Evolutionary conservation across 2,888 invertebrate genomes (phyloP), one percentile per base, ranked within the genome.

Genomic region (Andricus curvator): DNA sequence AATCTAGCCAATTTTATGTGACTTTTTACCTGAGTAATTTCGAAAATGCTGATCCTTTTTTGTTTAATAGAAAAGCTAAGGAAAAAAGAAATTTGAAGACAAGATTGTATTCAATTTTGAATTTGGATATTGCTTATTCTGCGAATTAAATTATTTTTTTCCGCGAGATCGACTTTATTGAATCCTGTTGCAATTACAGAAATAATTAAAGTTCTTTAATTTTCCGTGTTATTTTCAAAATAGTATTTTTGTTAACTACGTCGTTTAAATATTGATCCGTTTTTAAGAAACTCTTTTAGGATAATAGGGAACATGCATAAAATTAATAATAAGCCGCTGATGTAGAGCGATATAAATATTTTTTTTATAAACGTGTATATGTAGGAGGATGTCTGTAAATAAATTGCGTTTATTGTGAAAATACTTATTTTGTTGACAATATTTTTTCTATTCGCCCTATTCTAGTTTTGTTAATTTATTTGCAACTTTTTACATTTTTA

Each of bases 341-440:
- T 74, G 51, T 33, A 56, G 15, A 33, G 20, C 56, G 20, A 56
- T 74, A 74, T 56, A 70, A 20, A 33, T 74, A 56, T 74, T 74
- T 56, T 62, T 74, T 74, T 74, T 74, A 74, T 74, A 74, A 56
- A 74, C 74, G 1, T 74, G 56, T 74, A 74, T 51, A 56, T 74
- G n/a, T 74, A 29, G 51, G 29, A 51, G 8, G 51, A 13, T 44
- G 48, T 15, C 20, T 74, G 56, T 74, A 74, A 74, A 74, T 74
- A 74, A 62, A 62, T 62, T 22, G 13, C 25, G 25, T 25, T 62
- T 13, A 6, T 13, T 62, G 25, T 62, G 22, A 25, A 25, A 15
- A 62, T 62, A 62, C 15, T 25, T 62, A 17, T 25, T n/a, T 0
- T 62, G 15, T 62, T 13, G 1, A 62, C 15, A 62, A 62, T 29